Evolutionary conservation across 2,113 vertebrate species (phyloP), one percentile per base, ranked within the genome.

Genomic region (Osmerus eperlanus): DNA sequence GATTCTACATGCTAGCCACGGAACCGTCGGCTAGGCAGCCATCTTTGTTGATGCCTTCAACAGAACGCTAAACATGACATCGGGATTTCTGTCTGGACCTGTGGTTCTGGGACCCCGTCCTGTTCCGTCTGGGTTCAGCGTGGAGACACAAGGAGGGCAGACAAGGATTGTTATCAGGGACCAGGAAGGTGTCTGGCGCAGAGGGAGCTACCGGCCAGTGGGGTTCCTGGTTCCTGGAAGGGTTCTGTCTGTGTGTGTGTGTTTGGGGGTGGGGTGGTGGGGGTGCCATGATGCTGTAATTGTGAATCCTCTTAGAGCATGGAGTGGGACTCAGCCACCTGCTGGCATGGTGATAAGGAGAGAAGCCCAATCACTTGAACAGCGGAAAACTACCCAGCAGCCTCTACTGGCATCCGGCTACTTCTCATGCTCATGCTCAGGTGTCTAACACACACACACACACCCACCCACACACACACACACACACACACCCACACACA

Each of bases 151-250:
- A 2, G 67, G 74, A 74, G 7, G 7, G 64, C 16, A 62, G 84
- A 84, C 83, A 81, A 85, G 84, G 83, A 67, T 78, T 84, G 76
- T 86, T 89, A 90, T 91, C 86, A 81, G 76, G 65, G 71, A 8
- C 59, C 3, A 55, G 79, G 85, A 88, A 89, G 88, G 82, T 85
- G 88, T 85, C 78, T 71, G 79, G 71, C 75, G 71, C 52, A 74
- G 77, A n/a, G 36, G 67, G 73, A 68, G 74, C 75, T 66, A 51
- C 13, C 74, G 67, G 77, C 56, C 61, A 15, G 70, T 28, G 36
- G 8, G 36, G 6, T 41, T 9, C 3, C 36, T 47, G 41, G 8
- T 47, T 6, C 41, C 7, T 12, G 41, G 41, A 47, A 58, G 76
- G 65, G 68, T 68, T 77, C 74, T 65, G 74, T 68, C 74, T 1